Conservation (phyloP, 2,113 vertebrate species). For the Xiphophorus couchianus region DNA sequence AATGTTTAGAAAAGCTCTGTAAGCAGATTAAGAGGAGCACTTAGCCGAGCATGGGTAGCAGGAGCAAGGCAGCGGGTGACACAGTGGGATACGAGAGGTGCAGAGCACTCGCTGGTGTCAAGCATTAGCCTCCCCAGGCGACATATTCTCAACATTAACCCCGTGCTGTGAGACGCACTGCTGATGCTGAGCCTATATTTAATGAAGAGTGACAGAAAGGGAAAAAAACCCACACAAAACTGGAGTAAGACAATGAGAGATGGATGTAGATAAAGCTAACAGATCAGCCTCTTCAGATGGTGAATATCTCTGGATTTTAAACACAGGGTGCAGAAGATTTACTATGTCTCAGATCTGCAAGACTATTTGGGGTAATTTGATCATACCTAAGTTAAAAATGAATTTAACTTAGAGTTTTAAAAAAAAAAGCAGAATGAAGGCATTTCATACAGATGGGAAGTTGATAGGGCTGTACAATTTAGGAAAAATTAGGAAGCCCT, state of each 20-base stretch:
- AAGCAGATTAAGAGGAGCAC: constrained; percentile 62
- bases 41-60: constrained; percentile 39
- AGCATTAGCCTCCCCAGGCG: constrained; percentile 55
- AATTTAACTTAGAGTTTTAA: no score
- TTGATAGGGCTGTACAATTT: no score
- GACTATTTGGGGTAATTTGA: no score
- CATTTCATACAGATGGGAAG: no score
- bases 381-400: no score
- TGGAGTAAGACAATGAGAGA: neutral
- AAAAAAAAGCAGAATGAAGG: no score
- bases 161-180: constrained; percentile 66
- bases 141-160: constrained; percentile 72
- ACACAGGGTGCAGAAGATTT: no score
- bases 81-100: constrained; percentile 31
- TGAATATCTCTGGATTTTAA: no score
- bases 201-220: constrained; percentile 51
- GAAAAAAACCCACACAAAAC: neutral
- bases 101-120: constrained; percentile 38
- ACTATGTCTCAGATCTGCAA: no score
- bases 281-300: neutral
- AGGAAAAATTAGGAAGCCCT: no score
- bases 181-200: constrained; percentile 69
- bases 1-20: constrained; percentile 52
- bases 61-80: constrained; percentile 40
- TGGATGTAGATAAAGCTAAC: neutral